phyloP scores from a whole-genome alignment of 2,888 invertebrate species.

The Fragum fragum region DNA sequence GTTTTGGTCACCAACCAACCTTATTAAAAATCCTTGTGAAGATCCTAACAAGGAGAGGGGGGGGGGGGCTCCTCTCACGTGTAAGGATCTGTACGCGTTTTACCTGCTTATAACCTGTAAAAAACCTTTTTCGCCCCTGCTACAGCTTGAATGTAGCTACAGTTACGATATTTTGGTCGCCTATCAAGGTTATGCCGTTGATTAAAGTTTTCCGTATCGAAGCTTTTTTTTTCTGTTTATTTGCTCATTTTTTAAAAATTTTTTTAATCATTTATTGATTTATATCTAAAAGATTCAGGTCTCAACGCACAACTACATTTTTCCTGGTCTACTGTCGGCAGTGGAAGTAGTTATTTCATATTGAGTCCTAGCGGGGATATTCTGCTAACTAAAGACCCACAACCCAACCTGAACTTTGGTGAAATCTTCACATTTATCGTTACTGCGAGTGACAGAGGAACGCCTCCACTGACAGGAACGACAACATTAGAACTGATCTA shows the following conservation, averaged over 20 bases:
- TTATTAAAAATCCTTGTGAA: no score
- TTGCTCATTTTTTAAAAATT: constrained; percentile 2
- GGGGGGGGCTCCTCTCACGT: no score
- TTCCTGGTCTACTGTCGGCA: constrained; percentile 31
- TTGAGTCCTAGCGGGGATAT: constrained; percentile 42
- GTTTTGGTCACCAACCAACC: no score
- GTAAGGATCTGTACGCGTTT: no score
- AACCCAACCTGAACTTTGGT: constrained; percentile 51
- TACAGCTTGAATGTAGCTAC: no score
- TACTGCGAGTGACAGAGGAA: constrained; percentile 63
- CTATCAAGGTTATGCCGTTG: no score
- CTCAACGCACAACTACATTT: constrained; percentile 40
- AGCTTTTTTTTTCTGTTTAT: not conserved
- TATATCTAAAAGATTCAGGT: constrained; percentile 60
- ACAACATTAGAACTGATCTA: constrained; percentile 64
- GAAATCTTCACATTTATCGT: constrained; percentile 50
- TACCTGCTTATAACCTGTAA: no score
- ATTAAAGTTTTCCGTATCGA: not conserved
- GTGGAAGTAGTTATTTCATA: constrained; percentile 30
- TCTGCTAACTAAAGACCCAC: constrained; percentile 28
- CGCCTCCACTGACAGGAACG: constrained; percentile 47
- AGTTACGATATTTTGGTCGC: no score
- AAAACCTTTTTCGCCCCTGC: no score
- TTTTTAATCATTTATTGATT: no score
- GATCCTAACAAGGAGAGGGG: no score